Base-by-base conservation (phyloP, 2,113 vertebrate genomes). In the Nothobranchius kuhntae region DNA sequence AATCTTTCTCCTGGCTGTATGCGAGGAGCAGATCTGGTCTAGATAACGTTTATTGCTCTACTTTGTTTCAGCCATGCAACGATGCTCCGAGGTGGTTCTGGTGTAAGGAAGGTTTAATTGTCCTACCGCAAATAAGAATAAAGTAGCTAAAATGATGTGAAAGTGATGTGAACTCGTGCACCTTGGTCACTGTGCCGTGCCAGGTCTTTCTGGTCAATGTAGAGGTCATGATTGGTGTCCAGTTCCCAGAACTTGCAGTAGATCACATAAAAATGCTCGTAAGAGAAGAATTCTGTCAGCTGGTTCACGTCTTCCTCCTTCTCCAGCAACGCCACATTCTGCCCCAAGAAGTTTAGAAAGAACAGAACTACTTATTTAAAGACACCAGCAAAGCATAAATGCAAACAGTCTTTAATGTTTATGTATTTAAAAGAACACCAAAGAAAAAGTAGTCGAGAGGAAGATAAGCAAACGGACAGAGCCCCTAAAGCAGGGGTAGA, bases 191-290 rank as follows among this genome's bases (percentile, higher is more conserved):
- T 94, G 86, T 99, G 97, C 17, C 93, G 94, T 4, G 92, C 93
- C 87, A 99, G 89, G 90, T 99, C 97, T 71, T 90, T 93, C 73
- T 92, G 90, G 86, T 96, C 94, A 15, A 99, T 95, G 85, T 94
- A 95, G 54, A 98, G 95, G 92, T 99, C 96, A 1, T 98, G 96
- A 91, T 99, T 97, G 0, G 94, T 92, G 87, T 99, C 97, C 73
- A 99, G 91, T 92, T 98, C 97, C 96, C 96, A 98, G 89, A 99
- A 99, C 88, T 98, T 98, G 89, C 96, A 98, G 87, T 98, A 98
- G 83, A 99, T 97, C 47, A 99, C 96, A 11, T 98, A 98, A 86
- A 99, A 98, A 74, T 99, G 96, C 84, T 98, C 96, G 7, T 98
- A 99, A 56, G 96, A 98, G 92, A 98, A 99, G 83, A 93, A 98